These are phyloP conservation scores for Hoplostethus mediterraneus DNA, from an alignment of 2,797 vertebrate species.

Conservation along the genomic window DNA sequence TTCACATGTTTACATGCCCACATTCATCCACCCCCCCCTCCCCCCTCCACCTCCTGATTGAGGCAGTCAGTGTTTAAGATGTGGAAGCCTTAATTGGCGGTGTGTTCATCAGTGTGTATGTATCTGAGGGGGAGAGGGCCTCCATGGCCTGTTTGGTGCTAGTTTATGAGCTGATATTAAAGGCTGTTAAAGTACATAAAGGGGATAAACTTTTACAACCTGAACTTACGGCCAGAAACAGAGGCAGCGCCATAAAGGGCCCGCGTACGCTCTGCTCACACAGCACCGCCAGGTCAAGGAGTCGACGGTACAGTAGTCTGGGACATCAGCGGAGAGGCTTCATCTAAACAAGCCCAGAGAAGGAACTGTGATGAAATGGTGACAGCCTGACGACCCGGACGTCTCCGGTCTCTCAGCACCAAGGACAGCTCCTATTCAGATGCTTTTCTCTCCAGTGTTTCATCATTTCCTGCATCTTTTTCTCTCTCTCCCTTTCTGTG, in stretches of 20 bases:
- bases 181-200: constrained; percentile 83
- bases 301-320: constrained; percentile 3
- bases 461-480: not conserved
- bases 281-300: constrained; percentile 45
- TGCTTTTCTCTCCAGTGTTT: not conserved
- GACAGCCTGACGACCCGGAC: not conserved
- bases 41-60: constrained; percentile 26
- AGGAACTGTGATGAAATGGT: not conserved
- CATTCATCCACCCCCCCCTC: constrained; percentile 6
- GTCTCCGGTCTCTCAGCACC: not conserved
- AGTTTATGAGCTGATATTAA: constrained; percentile 82
- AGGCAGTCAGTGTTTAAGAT: constrained; percentile 64
- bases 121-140: constrained; percentile 51
- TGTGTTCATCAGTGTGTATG: constrained; percentile 66
- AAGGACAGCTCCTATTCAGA: not conserved
- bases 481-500: not conserved
- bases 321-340: constrained; percentile 8
- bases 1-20: constrained; percentile 57
- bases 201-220: constrained; percentile 84
- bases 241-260: constrained; percentile 73
- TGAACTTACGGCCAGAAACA: constrained; percentile 78
- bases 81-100: constrained; percentile 69
- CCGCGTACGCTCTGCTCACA: constrained; percentile 42
- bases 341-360: not conserved
- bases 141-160: constrained; percentile 79